These are phyloP conservation scores for Xestia xanthographa DNA, from an alignment of 2,888 invertebrate genomes.

Conservation along the genomic window DNA sequence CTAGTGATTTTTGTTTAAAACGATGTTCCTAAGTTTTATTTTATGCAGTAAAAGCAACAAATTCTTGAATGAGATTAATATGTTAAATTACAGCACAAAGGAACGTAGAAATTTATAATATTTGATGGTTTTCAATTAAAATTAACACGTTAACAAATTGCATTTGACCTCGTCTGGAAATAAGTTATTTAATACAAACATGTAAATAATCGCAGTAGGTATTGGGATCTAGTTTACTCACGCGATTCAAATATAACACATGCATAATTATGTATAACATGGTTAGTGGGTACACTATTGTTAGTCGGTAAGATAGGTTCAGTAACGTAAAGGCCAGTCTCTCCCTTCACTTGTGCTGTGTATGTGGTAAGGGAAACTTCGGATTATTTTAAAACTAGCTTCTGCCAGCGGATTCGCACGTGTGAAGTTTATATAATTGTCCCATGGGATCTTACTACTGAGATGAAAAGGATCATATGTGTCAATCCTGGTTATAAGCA, in stretches of 20 bases:
- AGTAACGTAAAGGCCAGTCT: neutral
- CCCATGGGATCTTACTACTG: too few species aligned
- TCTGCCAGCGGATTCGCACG: too few species aligned
- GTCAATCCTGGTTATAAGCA: too few species aligned
- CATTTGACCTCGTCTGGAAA: constrained; percentile 38
- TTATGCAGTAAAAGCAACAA: neutral
- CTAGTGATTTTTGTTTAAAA: neutral
- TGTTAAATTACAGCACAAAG: constrained; percentile 29
- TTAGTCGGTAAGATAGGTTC: neutral
- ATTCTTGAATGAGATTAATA: neutral
- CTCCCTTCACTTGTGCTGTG: neutral
- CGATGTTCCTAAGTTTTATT: neutral
- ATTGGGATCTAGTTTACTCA: constrained; percentile 38
- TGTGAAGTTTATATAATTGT: too few species aligned
- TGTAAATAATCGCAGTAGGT: constrained; percentile 30
- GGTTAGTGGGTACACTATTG: neutral
- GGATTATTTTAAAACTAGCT: neutral
- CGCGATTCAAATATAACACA: constrained; percentile 35
- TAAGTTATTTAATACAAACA: constrained; percentile 20
- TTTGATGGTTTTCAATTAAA: constrained; percentile 22
- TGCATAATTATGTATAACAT: constrained; percentile 1
- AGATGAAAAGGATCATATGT: too few species aligned
- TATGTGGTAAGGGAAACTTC: neutral
- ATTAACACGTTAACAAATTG: constrained; percentile 29
- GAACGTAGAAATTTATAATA: neutral